Base-by-base conservation (phyloP, 2,113 vertebrate genomes). In the Shinisaurus crocodilurus region DNA sequence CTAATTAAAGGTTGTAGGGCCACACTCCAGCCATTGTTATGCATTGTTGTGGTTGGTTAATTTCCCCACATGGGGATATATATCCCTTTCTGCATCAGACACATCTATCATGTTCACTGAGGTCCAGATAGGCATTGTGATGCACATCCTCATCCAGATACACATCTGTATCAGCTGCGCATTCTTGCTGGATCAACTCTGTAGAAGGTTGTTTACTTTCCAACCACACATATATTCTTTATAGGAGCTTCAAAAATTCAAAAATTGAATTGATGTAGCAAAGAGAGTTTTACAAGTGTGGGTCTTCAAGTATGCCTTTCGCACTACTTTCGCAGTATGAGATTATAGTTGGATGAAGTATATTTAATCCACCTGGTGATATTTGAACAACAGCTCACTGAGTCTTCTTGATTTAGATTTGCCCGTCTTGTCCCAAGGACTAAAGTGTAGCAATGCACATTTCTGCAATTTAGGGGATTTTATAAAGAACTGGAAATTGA, bases 291-390 rank as follows among this genome's bases (percentile, higher is more conserved):
- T 90, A 90, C 90, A 95, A 80, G 50, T 5, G 0, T 29, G n/a
- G 65, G 50, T 94, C 54, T 94, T 96, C 88, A 93, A 92, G 86
- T 65, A 90, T 13, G 91, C 91, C 48, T 82, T 91, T 85, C 82
- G 85, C 2, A 0, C 76, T 85, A 65, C 67, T 65, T 84, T 57
- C 91, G 54, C 65, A 70, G 23, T 92, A 74, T 72, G 63, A 34
- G 89, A 34, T 91, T 65, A 93, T 27, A 81, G 81, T 89, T 85
- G n/a, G 12, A 88, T 67, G 86, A 95, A 92, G 82, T 76, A 34
- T 12, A 67, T 50, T 87, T 91, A 0, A 67, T 89, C 45, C n/a
- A 82, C 90, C 9, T 6, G 91, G 86, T 89, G 79, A 90, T 54
- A 60, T 0, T 69, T 87, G 43, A 60, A 70, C 27, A 0, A 72